Evolutionary conservation across 1,140 invertebrate genomes (phyloP), one percentile per base, ranked within the genome.

Genomic region (Wiebesia pumilae): DNA sequence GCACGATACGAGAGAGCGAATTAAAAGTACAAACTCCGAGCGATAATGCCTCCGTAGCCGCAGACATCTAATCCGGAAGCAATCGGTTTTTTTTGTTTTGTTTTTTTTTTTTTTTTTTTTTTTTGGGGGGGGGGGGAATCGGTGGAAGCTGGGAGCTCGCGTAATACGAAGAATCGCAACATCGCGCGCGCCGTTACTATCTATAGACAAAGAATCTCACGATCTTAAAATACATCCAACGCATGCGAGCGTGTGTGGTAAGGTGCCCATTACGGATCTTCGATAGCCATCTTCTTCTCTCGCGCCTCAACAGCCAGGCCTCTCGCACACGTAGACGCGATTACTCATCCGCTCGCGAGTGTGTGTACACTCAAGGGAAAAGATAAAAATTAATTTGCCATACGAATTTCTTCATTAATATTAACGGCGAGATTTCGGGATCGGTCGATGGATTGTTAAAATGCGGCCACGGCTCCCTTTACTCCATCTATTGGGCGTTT

Each of bases 61-160:
- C 19, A 16, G 3, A 62, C 62, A 85, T 87, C 88, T 90, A 90
- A 92, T 92, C 90, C 89, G 91, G 90, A 92, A 92, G 91, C 84
- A 89, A 89, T 89, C 90, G 91, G 91, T 92, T 91, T 67, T n/a
- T n/a, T n/a, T n/a, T n/a, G n/a, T n/a, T n/a, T n/a, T n/a, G n/a
- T n/a, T n/a, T n/a, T n/a, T n/a, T n/a, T n/a, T n/a, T n/a, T n/a
- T n/a, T n/a, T n/a, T n/a, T n/a, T n/a, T n/a, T n/a, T n/a, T n/a
- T n/a, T n/a, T n/a, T n/a, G n/a, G n/a, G n/a, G n/a, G n/a, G n/a
- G n/a, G n/a, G n/a, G n/a, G n/a, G n/a, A n/a, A n/a, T n/a, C 21
- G 7, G 33, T 24, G 51, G 1, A 71, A 71, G 38, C 27, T 6
- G 38, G 0, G 10, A 43, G 3, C 27, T 16, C 3, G 27, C n/a